These are phyloP conservation scores for Macquaria australasica DNA, from an alignment of 2,113 vertebrate species.

Conservation along the genomic window DNA sequence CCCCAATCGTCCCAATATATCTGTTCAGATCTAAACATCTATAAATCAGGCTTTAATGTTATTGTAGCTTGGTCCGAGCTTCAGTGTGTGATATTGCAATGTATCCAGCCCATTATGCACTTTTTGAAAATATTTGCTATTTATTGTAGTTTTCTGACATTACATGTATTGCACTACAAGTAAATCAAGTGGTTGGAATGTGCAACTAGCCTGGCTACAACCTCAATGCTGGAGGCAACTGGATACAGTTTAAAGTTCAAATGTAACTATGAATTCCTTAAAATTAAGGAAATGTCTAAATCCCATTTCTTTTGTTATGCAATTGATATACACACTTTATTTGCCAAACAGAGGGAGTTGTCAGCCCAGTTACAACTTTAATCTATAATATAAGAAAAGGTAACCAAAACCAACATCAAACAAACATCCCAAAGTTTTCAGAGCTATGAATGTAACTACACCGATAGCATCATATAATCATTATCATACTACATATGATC, in stretches of 20 bases:
- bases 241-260: background rate
- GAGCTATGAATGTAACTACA: constrained; percentile 33
- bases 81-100: background rate
- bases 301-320: background rate
- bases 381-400: background rate
- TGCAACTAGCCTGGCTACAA: background rate
- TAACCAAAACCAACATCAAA: background rate
- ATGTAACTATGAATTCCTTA: too few species aligned
- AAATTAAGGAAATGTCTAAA: too few species aligned
- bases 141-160: background rate
- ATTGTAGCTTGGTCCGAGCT: background rate
- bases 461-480: background rate
- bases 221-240: background rate
- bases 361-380: background rate
- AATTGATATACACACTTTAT: background rate
- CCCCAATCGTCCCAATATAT: too few species aligned
- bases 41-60: background rate
- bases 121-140: background rate
- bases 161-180: constrained; percentile 18
- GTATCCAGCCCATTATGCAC: background rate
- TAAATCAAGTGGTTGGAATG: background rate
- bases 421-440: constrained; percentile 1
- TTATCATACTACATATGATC: background rate
- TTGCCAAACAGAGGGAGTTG: background rate
- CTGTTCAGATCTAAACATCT: too few species aligned